A percentile compares a stretch with the other conserved stretches of the same genome.
Conservation (phyloP, 2,113 vertebrate species). For the Lota lota region DNA sequence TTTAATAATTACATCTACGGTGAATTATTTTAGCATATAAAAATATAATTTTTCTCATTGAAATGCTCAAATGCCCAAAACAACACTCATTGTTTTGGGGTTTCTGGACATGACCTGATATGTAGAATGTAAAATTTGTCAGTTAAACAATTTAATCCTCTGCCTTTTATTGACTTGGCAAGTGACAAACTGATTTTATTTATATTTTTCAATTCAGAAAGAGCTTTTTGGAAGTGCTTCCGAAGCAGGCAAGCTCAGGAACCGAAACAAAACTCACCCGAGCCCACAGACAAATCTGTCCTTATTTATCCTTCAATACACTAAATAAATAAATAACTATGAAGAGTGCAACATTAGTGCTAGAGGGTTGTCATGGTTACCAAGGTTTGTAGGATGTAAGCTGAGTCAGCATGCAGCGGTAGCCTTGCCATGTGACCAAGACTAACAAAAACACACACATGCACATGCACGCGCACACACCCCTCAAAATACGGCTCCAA, state of each 20-base stretch:
- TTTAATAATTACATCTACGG: too few species aligned
- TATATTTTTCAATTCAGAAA: constrained; percentile 4
- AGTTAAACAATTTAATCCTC: background rate
- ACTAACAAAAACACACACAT: constrained; percentile 42
- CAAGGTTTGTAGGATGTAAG: constrained; percentile 61
- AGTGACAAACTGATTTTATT: background rate
- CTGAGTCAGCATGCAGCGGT: constrained; percentile 65
- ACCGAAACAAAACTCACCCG: constrained; percentile 25
- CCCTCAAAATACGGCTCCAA: background rate
- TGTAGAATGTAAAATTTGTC: background rate
- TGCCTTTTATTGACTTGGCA: background rate
- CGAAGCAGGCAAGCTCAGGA: constrained; percentile 20
- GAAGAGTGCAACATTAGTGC: constrained; percentile 47
- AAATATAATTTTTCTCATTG: too few species aligned
- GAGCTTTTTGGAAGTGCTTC: constrained; percentile 28
- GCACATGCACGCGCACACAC: background rate
- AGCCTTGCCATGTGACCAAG: constrained; percentile 58
- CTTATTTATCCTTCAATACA: constrained; percentile 64
- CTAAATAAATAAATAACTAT: constrained; percentile 32
- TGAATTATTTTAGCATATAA: too few species aligned
- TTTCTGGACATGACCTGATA: background rate
- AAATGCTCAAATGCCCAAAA: too few species aligned
- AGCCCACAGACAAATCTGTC: constrained; percentile 44
- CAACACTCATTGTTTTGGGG: too few species aligned
- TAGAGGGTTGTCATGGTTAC: constrained; percentile 67